Evolutionary conservation across 2,888 invertebrate genomes (phyloP).

Genomic region (Drosophila rubida): DNA sequence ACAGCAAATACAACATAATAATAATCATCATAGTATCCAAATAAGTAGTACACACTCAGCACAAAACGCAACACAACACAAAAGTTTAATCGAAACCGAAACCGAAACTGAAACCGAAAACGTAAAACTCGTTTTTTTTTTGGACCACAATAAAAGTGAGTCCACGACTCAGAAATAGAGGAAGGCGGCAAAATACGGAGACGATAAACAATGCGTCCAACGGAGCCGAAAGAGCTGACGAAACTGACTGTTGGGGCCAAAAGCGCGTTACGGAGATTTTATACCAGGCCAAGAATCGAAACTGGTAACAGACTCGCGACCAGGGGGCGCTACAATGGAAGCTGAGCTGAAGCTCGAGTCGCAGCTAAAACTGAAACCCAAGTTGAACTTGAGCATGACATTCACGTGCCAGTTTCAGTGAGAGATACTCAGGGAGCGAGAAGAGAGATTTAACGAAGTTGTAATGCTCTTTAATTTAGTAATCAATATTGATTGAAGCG

Average conservation of each 20-base stretch:
- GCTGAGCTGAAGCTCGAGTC: constrained; percentile 23
- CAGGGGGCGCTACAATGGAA: constrained; percentile 24
- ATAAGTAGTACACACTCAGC: constrained; percentile 63
- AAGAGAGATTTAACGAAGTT: not conserved
- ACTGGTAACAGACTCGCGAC: constrained; percentile 50
- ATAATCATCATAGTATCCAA: constrained; percentile 53
- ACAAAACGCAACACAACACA: constrained; percentile 34
- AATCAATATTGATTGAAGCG: not conserved
- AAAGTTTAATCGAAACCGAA: constrained; percentile 23
- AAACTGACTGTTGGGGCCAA: constrained; percentile 78
- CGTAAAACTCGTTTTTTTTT: constrained; percentile 57
- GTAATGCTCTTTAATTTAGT: constrained; percentile 1
- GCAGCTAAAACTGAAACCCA: constrained; percentile 22
- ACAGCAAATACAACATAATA: constrained; percentile 32
- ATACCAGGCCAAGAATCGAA: constrained; percentile 74
- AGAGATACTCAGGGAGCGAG: constrained; percentile 9
- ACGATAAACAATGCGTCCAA: constrained; percentile 53
- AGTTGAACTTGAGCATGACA: constrained; percentile 72
- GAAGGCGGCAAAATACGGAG: constrained; percentile 8
- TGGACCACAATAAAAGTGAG: constrained; percentile 19
- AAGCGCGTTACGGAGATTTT: constrained; percentile 67
- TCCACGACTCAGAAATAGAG: constrained; percentile 10
- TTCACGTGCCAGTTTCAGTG: constrained; percentile 53
- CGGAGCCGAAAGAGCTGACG: constrained; percentile 65
- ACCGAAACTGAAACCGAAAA: constrained; percentile 38